Evolutionary conservation across 2,797 vertebrate species (phyloP), one percentile per base, ranked within the genome.

Genomic region (Xenentodon cancila): DNA sequence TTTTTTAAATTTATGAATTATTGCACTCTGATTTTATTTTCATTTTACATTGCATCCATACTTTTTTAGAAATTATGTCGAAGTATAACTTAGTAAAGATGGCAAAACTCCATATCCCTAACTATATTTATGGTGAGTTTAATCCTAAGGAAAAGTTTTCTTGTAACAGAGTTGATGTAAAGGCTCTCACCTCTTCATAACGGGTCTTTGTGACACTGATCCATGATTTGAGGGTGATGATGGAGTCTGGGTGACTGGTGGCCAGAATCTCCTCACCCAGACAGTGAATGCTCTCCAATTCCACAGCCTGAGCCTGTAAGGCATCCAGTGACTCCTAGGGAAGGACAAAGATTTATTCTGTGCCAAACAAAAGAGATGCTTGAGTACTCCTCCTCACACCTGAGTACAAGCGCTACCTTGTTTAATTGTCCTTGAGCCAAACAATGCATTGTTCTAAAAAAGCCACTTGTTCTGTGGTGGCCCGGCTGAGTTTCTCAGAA

Each of bases 171-270:
- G 46, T 9, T 16, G 46, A 11, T 5, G 42, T 17, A 2, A 54
- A 20, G 49, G 13, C 20, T 3, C 86, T 79, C 69, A 96, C 96
- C 93, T 97, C 95, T 58, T 96, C 95, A 79, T 92, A 95, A 78
- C 96, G 94, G 21, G 92, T 95, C 79, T 93, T 95, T 64, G 93
- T 90, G 1, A 96, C 93, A 0, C 93, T 94, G 78, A 96, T 91
- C 94, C 95, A 97, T 46, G 95, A 96, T 55, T 94, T 95, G 56
- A 97, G 79, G 53, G 95, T 95, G 79, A 96, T 93, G 55, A 94
- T 48, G 0, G 95, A 93, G 68, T 96, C 94, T 0, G 95, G 95
- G 53, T 97, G 95, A 86, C 95, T 95, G 65, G 81, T 81, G 9
- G 84, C 49, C 34, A 97, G 87, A 77, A 97, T 96, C 85, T 95